Evolutionary conservation across 2,888 invertebrate genomes (phyloP), one percentile per base, ranked within the genome.

Genomic region (Leptopilina drosophilae): DNA sequence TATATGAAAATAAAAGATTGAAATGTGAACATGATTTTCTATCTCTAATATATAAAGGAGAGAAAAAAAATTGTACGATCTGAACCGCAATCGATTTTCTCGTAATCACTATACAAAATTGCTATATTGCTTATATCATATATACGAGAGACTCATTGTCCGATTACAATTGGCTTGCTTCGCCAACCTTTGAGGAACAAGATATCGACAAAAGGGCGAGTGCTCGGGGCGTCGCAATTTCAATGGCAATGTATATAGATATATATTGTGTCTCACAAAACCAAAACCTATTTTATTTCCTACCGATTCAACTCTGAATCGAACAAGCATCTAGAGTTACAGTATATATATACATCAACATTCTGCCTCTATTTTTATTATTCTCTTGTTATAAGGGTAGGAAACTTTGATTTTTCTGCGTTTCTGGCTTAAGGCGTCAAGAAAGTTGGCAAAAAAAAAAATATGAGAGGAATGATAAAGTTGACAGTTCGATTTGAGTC

Each of bases 161-260:
- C 82, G 80, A 79, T 82, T 83, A 82, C 84, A 85, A 83, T 85
- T 84, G 83, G 80, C 82, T 80, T 73, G 69, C 69, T 53, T 49
- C 26, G 49, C 53, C 14, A 26, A 69, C 33, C 69, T 69, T 69
- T 69, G 69, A 53, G 56, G 53, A 53, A 69, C 53, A 53, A 69
- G 69, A 33, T 56, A 69, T 69, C 69, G 69, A 69, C 26, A 56
- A 69, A 69, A 69, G 33, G 69, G 53, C 69, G 69, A 56, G 53
- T 8, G 56, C 69, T 69, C 53, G 69, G 33, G n/a, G 69, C 69
- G 69, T 69, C 14, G 53, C 26, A 53, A 53, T 53, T 69, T 69
- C 69, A 53, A 69, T 69, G 53, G 12, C 53, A 69, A 8, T 42
- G 42, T 42, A 11, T 49, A 49, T 49, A 8, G 1, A 49, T 49